phyloP scores from a whole-genome alignment of 1,140 invertebrate species.

The Epicauta chinensis region DNA sequence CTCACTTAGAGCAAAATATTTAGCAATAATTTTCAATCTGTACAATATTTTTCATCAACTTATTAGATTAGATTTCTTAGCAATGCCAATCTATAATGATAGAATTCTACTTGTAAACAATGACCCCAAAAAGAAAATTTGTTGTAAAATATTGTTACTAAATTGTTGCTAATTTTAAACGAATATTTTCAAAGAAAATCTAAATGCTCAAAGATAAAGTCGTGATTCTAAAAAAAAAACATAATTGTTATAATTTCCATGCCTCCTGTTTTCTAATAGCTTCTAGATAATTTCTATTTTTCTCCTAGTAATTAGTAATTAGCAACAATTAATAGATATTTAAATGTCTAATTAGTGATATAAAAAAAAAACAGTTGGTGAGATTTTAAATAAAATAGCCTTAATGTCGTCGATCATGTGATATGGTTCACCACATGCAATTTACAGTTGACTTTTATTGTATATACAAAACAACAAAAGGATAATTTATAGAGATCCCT shows the following conservation, averaged over 20 bases:
- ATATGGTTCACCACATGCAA: conserved; percentile 4
- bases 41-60: conserved; percentile 11
- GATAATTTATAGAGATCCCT: not conserved
- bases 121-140: no score
- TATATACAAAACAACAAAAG: conserved; percentile 4
- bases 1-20: conserved; percentile 8
- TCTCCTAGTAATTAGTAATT: no score
- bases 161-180: conserved; percentile 9
- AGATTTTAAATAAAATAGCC: not conserved
- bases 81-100: conserved; percentile 7
- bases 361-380: no score
- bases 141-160: conserved; percentile 1
- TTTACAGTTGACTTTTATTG: conserved; percentile 4
- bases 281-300: no score
- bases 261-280: no score
- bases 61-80: conserved; percentile 6
- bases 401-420: conserved; percentile 17
- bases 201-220: not conserved
- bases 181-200: not conserved
- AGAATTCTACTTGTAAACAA: not conserved
- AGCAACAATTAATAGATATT: not conserved
- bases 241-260: no score
- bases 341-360: no score
- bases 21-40: conserved; percentile 13
- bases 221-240: conserved; percentile 3